Percentiles rank a stretch among this genome's conserved stretches.
These are phyloP conservation scores for Trachymyrmex cornetzi DNA, from an alignment of 1,140 invertebrate species.

Conservation along the genomic window DNA sequence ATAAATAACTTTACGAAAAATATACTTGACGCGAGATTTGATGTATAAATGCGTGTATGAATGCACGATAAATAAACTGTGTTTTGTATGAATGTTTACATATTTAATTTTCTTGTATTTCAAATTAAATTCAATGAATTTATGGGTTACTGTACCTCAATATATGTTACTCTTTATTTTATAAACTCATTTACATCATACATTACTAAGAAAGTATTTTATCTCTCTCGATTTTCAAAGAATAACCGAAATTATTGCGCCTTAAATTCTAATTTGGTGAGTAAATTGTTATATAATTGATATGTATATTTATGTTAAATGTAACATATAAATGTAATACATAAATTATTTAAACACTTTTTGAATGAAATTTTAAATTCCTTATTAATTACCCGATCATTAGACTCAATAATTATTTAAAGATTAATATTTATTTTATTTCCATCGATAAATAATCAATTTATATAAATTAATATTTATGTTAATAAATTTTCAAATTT, in stretches of 20 bases:
- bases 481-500: background rate
- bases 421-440: conserved; percentile 9
- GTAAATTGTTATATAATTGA: background rate
- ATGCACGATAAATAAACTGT: no score
- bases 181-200: background rate
- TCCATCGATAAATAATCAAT: background rate
- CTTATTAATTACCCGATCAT: background rate
- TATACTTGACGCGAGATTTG: background rate
- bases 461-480: background rate
- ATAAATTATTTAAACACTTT: background rate
- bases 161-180: conserved; percentile 1
- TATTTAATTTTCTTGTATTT: conserved; percentile 2
- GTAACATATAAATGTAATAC: background rate
- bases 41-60: background rate
- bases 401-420: background rate
- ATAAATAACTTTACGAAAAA: conserved; percentile 7
- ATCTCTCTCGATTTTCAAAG: background rate
- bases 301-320: background rate
- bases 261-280: background rate
- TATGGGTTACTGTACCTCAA: background rate
- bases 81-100: background rate
- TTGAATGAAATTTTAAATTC: background rate
- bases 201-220: background rate
- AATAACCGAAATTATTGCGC: background rate
- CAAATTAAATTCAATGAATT: background rate